These are phyloP conservation scores for Ormyrus labotus DNA, from an alignment of 2,888 invertebrate genomes.

Conservation along the genomic window DNA sequence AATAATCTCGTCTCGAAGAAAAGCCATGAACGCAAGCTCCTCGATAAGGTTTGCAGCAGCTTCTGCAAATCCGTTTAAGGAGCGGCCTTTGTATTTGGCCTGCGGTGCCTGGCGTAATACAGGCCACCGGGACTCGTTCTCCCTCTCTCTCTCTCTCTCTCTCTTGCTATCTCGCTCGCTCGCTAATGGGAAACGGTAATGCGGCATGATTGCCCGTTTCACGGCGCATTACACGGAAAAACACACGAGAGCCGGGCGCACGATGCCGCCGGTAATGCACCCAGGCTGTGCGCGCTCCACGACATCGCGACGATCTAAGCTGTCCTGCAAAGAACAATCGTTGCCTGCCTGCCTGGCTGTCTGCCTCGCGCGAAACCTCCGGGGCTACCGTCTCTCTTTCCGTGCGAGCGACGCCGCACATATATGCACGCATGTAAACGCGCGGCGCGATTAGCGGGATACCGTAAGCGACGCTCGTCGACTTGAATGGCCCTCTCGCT, in stretches of 20 bases:
- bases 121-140: too few species aligned
- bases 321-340: neutral
- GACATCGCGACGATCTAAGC: slow-evolving; percentile 41
- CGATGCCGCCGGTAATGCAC: slow-evolving; percentile 3
- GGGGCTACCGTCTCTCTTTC: neutral
- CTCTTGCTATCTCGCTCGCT: too few species aligned
- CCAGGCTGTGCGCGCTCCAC: slow-evolving; percentile 4
- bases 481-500: neutral
- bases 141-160: too few species aligned
- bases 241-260: slow-evolving; percentile 46
- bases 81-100: slow-evolving; percentile 28
- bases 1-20: too few species aligned
- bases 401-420: too few species aligned
- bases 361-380: slow-evolving; percentile 19
- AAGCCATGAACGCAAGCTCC: neutral
- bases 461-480: slow-evolving; percentile 24
- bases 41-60: slow-evolving; percentile 33
- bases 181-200: slow-evolving; percentile 59
- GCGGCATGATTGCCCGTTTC: slow-evolving; percentile 64
- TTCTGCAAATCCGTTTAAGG: slow-evolving; percentile 18
- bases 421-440: neutral
- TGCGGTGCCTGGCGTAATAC: neutral
- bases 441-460: slow-evolving; percentile 27
- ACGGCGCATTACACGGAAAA: slow-evolving; percentile 65
- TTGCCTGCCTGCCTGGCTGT: neutral